Evolutionary conservation across 1,140 invertebrate species (phyloP).

Genomic region (Heliconius hewitsoni): DNA sequence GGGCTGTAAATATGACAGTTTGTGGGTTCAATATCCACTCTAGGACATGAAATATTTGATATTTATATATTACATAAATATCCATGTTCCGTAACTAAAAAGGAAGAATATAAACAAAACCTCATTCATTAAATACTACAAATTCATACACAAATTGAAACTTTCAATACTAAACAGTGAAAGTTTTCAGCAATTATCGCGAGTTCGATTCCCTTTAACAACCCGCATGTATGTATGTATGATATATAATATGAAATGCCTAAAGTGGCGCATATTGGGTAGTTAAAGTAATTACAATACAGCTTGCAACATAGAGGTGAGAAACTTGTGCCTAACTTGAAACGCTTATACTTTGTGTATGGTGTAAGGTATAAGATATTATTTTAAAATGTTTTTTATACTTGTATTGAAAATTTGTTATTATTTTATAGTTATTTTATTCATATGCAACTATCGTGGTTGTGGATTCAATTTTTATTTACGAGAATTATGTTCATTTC

Average conservation of each 20-base stretch:
- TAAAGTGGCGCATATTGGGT: constrained; percentile 35
- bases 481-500: too few relatives aligned
- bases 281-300: constrained; percentile 69
- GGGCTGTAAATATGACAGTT: too few relatives aligned
- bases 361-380: neutral
- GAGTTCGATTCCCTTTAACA: neutral
- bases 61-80: too few relatives aligned
- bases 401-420: neutral
- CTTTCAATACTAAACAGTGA: neutral
- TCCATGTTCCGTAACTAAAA: too few relatives aligned
- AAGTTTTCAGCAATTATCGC: neutral
- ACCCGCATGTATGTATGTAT: neutral
- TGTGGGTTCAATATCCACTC: too few relatives aligned
- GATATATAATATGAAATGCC: constrained; percentile 19
- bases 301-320: constrained; percentile 53
- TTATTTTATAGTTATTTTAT: too few relatives aligned
- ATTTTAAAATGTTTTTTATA: too few relatives aligned
- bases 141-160: neutral
- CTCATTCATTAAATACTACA: too few relatives aligned
- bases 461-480: too few relatives aligned
- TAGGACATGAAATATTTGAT: too few relatives aligned
- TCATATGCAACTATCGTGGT: too few relatives aligned
- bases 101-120: too few relatives aligned
- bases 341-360: constrained; percentile 48
- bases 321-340: constrained; percentile 62